Base-by-base conservation (phyloP, 2,797 vertebrate genomes). In the Aselliscus stoliczkanus region DNA sequence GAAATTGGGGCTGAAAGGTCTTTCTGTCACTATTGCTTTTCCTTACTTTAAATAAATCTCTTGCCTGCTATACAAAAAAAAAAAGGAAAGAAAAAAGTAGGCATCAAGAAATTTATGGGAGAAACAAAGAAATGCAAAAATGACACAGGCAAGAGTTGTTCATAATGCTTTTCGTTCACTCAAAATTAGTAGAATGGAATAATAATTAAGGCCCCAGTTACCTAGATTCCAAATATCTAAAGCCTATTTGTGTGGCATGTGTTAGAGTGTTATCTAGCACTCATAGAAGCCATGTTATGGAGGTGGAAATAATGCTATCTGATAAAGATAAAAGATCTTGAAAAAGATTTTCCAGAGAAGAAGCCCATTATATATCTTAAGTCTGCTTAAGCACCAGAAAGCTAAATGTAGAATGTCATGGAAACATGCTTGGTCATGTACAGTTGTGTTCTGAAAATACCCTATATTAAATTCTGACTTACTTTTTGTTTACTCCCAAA, bases 251-350 rank as follows among this genome's bases (percentile, higher is more conserved):
- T 82, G 18, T 94, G 65, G 27, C 2, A 4, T 52, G 34, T 76
- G 10, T 58, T 60, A 60, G 7, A 44, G 34, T 76, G 3, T 70
- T 52, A 65, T 64, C 12, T 75, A 70, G 52, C 23, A 64, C 47
- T 64, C 31, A 52, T 93, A 62, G 77, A 8, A 92, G 8, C 7
- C 34, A 86, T 82, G 23, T 52, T 93, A 76, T 77, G 42, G 72
- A 94, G 39, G 39, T 70, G 11, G 44, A 89, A 92, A 93, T 88
- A 70, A 52, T 96, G 31, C 29, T 44, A 27, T 39, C 44, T 60
- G 62, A 72, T 93, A 64, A 93, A 93, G 37, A 69, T 62, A n/a
- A 92, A 93, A 93, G 44, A 47, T 23, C 62, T 50, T 95, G n/a
- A 80, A 90, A 90, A 60, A 39, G 7, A 31, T 94, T 90, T 93